phyloP scores from a whole-genome alignment of 1,140 invertebrate genomes.

The Mya arenaria region DNA sequence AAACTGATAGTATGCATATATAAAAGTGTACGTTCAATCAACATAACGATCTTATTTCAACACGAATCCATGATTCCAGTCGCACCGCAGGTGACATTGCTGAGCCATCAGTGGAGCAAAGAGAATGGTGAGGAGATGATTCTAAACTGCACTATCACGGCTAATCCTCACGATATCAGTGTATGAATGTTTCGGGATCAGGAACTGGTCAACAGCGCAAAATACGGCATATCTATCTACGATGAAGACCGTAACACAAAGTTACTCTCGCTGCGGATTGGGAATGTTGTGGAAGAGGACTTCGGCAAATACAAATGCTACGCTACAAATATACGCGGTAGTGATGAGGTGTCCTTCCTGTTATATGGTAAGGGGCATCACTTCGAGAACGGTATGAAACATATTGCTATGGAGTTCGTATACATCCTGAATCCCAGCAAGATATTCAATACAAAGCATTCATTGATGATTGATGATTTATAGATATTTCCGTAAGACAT shows the following conservation, averaged over 20 bases:
- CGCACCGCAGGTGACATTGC: slow-evolving; percentile 71
- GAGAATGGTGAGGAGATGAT: slow-evolving; percentile 80
- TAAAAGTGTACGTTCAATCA: too few species aligned
- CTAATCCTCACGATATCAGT: slow-evolving; percentile 91
- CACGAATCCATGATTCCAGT: slow-evolving; percentile 61
- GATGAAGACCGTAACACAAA: slow-evolving; percentile 89
- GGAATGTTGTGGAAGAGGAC: slow-evolving; percentile 89
- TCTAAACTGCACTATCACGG: slow-evolving; percentile 93
- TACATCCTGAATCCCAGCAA: too few species aligned
- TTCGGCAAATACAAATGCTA: slow-evolving; percentile 94
- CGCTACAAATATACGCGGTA: slow-evolving; percentile 93
- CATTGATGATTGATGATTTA: too few species aligned
- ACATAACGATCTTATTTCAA: too few species aligned
- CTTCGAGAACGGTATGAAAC: too few species aligned
- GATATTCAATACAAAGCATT: too few species aligned
- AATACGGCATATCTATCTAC: slow-evolving; percentile 87
- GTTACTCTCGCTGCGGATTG: slow-evolving; percentile 91
- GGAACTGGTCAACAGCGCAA: slow-evolving; percentile 70
- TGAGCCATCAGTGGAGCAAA: slow-evolving; percentile 70
- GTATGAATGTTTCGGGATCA: slow-evolving; percentile 93
- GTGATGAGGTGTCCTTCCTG: slow-evolving; percentile 90
- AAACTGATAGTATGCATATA: too few species aligned
- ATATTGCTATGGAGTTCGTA: too few species aligned
- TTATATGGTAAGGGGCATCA: slow-evolving; percentile 90
- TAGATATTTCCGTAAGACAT: too few species aligned